These are phyloP conservation scores for Aurelia coerulea DNA, from an alignment of 30 jellyfish, hydroid and myxozoan genomes.

Conservation along the genomic window DNA sequence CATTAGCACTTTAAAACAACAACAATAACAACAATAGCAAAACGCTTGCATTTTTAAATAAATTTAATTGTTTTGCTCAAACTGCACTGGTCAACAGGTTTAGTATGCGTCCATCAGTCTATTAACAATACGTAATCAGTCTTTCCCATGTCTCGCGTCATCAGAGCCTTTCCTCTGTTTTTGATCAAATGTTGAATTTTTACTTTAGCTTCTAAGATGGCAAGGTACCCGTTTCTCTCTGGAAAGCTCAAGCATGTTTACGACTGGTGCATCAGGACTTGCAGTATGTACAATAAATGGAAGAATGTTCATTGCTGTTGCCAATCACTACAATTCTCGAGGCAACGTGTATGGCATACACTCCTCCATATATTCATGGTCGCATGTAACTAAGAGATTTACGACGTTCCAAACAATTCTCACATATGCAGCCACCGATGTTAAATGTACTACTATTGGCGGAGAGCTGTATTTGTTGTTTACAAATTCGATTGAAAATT, in stretches of 20 bases:
- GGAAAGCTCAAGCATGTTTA: conserved; percentile 48
- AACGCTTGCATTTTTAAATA: too few relatives aligned
- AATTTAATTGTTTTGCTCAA: too few relatives aligned
- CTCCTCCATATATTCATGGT: conserved; percentile 75
- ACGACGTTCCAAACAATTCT: conserved; percentile 48
- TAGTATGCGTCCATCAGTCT: too few relatives aligned
- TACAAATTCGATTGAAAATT: conserved; percentile 41
- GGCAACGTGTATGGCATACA: conserved; percentile 36
- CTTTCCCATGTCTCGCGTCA: too few relatives aligned
- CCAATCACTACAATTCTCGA: conserved; percentile 71
- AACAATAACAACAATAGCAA: too few relatives aligned
- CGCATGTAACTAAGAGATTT: conserved; percentile 52
- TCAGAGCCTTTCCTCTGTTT: too few relatives aligned
- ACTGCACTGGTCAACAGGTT: too few relatives aligned
- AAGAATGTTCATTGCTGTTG: conserved; percentile 67
- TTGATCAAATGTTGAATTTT: not conserved
- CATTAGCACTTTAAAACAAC: too few relatives aligned
- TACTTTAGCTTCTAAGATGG: conserved; percentile 55
- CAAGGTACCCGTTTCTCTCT: conserved; percentile 43
- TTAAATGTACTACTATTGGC: conserved; percentile 35
- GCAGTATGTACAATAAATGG: conserved; percentile 34
- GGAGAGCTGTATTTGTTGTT: conserved; percentile 56
- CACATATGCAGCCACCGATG: conserved; percentile 73
- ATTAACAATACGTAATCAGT: too few relatives aligned
- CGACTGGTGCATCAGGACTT: conserved; percentile 73